Percentiles rank a stretch among this genome's conserved stretches.
These are phyloP conservation scores for Neofelis nebulosa DNA, from an alignment of 2,113 vertebrate genomes.

Conservation along the genomic window DNA sequence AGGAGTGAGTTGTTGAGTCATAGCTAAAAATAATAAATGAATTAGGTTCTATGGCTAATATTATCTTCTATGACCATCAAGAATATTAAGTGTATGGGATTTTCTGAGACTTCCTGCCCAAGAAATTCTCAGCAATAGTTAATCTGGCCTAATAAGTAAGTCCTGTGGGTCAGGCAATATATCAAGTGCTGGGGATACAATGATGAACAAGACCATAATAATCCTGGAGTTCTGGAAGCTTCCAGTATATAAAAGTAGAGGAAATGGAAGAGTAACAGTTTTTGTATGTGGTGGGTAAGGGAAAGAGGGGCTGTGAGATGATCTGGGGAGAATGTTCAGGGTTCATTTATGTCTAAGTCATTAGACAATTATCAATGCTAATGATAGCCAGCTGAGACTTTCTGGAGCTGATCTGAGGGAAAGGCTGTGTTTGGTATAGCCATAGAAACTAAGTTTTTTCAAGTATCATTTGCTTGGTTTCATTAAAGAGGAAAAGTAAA, in stretches of 20 bases:
- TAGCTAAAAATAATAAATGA: neutral
- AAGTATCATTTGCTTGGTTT: neutral
- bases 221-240: neutral
- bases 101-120: neutral
- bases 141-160: neutral
- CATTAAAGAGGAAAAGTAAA: neutral
- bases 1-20: neutral
- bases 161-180: neutral
- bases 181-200: neutral
- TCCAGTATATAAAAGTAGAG: neutral
- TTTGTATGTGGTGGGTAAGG: neutral
- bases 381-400: neutral
- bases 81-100: neutral
- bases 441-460: neutral
- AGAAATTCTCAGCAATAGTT: neutral
- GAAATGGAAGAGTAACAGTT: neutral
- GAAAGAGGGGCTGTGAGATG: neutral
- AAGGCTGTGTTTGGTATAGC: neutral
- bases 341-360: neutral
- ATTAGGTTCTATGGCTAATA: neutral
- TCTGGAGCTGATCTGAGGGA: neutral
- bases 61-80: neutral
- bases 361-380: neutral
- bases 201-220: neutral
- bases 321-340: neutral